These are phyloP conservation scores for Odontothrips loti DNA, from an alignment of 2,888 invertebrate species.

Conservation along the genomic window DNA sequence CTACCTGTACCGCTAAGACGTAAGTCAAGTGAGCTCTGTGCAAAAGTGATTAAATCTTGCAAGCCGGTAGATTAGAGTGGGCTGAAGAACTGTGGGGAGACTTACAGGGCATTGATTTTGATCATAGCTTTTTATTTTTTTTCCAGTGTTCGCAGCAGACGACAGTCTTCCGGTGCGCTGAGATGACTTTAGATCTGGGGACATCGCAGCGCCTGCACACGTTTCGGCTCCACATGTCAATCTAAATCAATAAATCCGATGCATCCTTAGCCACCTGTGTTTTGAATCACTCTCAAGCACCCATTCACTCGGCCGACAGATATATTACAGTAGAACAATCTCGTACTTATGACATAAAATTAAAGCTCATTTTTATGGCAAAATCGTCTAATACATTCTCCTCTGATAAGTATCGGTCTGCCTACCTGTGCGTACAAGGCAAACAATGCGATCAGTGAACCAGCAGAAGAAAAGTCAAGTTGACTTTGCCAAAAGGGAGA, in stretches of 20 bases:
- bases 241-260: no score
- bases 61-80: neutral
- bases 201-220: neutral
- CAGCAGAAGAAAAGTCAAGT: no score
- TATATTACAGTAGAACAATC: neutral
- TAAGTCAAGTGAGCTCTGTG: neutral
- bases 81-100: neutral
- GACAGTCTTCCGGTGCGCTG: neutral
- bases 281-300: no score
- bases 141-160: neutral
- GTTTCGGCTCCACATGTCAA: neutral
- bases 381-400: no score
- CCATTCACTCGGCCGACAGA: no score
- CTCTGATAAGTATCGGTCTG: no score
- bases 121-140: neutral
- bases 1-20: neutral
- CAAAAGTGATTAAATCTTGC: neutral
- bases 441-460: no score
- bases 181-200: neutral
- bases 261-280: no score
- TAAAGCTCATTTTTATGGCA: no score
- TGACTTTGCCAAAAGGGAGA: no score
- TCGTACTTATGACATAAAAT: no score
- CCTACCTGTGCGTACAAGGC: no score
- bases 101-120: neutral